These are phyloP conservation scores for Scytalopus superciliaris DNA, from an alignment of 2,113 vertebrate genomes.

Conservation along the genomic window DNA sequence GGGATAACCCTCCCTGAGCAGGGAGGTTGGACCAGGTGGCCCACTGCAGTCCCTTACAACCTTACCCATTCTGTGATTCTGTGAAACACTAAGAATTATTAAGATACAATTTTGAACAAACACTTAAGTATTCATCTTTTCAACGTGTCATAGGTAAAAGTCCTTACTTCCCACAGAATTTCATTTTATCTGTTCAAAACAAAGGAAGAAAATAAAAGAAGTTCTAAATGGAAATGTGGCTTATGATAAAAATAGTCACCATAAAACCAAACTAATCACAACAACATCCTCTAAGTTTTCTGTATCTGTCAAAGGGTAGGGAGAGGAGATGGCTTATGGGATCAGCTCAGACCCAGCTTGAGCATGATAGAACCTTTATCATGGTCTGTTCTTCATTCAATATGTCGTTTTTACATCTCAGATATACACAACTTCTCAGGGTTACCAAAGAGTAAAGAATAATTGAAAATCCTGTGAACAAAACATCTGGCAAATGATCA, in stretches of 20 bases:
- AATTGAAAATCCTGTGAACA: not conserved
- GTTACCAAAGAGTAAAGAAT: not conserved
- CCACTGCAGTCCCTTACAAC: not conserved
- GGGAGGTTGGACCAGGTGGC: not conserved
- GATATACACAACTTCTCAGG: not conserved
- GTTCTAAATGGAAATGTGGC: not conserved
- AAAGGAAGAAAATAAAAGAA: not conserved
- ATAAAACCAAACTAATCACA: not conserved
- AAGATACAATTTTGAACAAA: not conserved
- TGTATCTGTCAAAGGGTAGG: not conserved
- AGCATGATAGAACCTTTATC: not conserved
- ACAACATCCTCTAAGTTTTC: not conserved
- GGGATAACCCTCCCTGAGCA: not conserved
- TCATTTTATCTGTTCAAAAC: not conserved
- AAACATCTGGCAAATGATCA: not conserved
- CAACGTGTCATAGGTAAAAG: not conserved
- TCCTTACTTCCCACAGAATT: not conserved
- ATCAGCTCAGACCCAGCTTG: not conserved
- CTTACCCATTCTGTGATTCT: not conserved
- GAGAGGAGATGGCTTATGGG: not conserved
- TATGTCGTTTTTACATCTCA: not conserved
- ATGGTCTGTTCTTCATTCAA: not conserved
- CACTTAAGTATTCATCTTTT: not conserved
- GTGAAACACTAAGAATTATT: not conserved
- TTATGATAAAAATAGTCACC: not conserved